Base-by-base conservation (phyloP, 2,113 vertebrate genomes). In the Mugil cephalus region DNA sequence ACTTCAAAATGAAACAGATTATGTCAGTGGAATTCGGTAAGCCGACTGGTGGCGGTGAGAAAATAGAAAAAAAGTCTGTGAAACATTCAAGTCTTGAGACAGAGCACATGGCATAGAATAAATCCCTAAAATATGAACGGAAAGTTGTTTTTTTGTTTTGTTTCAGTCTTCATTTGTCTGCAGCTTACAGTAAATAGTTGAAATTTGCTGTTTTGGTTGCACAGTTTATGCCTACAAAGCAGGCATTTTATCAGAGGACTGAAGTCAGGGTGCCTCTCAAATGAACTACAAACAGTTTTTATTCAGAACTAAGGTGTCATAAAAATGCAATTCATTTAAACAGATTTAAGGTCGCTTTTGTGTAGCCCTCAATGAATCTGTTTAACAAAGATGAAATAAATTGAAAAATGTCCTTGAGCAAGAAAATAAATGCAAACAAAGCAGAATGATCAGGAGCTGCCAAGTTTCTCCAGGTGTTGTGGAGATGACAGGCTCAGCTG, bases 381-480 rank as follows among this genome's bases (percentile, higher is more conserved):
- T 35, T 58, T 50, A 10, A 10, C 14, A 38, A 11, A 48, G 47
- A 40, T 18, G 6, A 17, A 64, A 21, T 39, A 1, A 62, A 56
- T 43, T 18, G 34, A 43, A 77, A 64, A 40, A 38, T 38, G 36
- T 34, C 63, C 38, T 58, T 46, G 46, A 15, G 0, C 24, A 21
- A 65, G 17, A 19, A 19, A 11, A 7, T n/a, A 42, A 21, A 55
- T 10, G 18, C 42, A 46, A 43, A 17, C 1, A 47, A 10, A 0
- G 4, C 4, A 43, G 52, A 43, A 24, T 10, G 30, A 19, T 55
- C 18, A 12, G 55, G 35, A 46, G 48, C 50, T 79, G 80, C 75
- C 83, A 82, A 70, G 11, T 40, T 1, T 50, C 6, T 82, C 43
- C 78, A 85, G 79, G 75, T 79, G 75, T 47, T 60, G 36, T 50